Evolutionary conservation across 2,888 invertebrate genomes (phyloP).

Genomic region (Bellardia bayeri): DNA sequence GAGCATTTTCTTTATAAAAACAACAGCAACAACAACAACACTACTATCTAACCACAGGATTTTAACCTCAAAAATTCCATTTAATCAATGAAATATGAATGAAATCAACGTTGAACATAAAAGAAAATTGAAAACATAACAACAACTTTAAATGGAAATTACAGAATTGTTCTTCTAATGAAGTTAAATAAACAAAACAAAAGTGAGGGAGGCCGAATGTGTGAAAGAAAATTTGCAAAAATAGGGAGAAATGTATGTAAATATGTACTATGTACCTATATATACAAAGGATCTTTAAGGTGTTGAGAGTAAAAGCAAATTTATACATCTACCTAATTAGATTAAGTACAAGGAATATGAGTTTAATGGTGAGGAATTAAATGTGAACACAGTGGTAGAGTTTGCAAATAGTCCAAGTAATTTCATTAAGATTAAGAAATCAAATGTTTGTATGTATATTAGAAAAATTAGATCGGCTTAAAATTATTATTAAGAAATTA

Average conservation of each 20-base stretch:
- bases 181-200: constrained; percentile 31
- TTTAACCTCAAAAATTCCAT: constrained; percentile 64
- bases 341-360: constrained; percentile 9
- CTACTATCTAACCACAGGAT: constrained; percentile 56
- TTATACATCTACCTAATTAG: constrained; percentile 22
- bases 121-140: constrained; percentile 1
- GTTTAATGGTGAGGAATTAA: neutral
- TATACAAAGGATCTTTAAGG: neutral
- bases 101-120: constrained; percentile 56
- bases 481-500: no score
- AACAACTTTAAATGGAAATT: constrained; percentile 8
- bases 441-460: neutral
- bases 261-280: no score
- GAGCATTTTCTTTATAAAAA: neutral
- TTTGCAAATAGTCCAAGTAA: neutral
- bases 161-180: neutral
- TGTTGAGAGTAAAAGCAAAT: constrained; percentile 21
- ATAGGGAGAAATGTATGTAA: neutral
- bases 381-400: neutral
- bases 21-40: constrained; percentile 1
- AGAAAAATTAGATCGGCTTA: neutral
- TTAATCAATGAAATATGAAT: constrained; percentile 57
- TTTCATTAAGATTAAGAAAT: neutral
- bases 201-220: neutral
- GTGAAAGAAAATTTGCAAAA: neutral